These are phyloP conservation scores for Micronisus gabar DNA, from an alignment of 2,113 vertebrate species.

Conservation along the genomic window DNA sequence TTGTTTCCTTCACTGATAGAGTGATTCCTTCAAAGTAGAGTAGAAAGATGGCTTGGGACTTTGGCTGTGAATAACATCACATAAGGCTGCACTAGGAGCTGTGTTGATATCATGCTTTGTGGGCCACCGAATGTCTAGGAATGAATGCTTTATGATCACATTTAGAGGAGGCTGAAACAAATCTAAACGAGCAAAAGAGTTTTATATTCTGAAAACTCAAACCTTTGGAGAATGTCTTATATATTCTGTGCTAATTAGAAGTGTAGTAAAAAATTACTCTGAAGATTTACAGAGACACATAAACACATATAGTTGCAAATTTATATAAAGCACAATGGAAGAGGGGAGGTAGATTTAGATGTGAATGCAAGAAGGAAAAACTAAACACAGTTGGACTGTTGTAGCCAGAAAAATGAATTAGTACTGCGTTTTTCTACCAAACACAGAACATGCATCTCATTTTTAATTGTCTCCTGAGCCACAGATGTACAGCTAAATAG, in stretches of 20 bases:
- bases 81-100: not conserved
- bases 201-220: not conserved
- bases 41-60: not conserved
- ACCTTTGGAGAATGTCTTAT: not conserved
- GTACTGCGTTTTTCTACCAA: constrained; percentile 13
- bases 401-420: constrained; percentile 31
- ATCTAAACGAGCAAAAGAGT: not conserved
- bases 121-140: not conserved
- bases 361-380: not conserved
- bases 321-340: not conserved
- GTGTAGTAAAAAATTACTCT: not conserved
- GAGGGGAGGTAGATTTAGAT: not conserved
- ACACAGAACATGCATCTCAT: not conserved
- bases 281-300: not conserved
- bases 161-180: not conserved
- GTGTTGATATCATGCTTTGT: not conserved
- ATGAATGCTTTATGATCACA: not conserved
- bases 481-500: not conserved
- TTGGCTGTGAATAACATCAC: not conserved
- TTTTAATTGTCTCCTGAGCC: constrained; percentile 45
- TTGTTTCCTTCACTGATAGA: constrained; percentile 55
- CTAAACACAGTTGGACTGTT: not conserved
- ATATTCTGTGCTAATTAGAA: not conserved
- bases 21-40: not conserved
- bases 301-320: not conserved